Base-by-base conservation (phyloP, 2,113 vertebrate genomes). In the Balaeniceps rex region DNA sequence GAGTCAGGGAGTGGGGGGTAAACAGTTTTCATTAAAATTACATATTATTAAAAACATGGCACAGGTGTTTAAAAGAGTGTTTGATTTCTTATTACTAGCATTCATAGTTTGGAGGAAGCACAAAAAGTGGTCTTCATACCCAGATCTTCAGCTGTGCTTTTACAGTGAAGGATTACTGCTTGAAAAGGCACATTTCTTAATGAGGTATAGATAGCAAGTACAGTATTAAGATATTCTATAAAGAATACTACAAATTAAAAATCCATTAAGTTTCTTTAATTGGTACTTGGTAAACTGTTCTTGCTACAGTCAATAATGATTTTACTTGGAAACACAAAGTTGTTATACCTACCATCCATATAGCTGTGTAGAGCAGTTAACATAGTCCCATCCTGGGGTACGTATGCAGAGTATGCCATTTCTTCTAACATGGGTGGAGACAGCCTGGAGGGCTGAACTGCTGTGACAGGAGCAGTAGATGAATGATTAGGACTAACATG, bases 291-390 rank as follows among this genome's bases (percentile, higher is more conserved):
- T 34, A 76, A 88, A 31, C 58, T 57, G 38, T 36, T 85, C 54
- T 65, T 28, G 29, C 77, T 58, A 19, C 12, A 66, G 47, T 31
- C 46, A 68, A 23, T 19, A 34, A 14, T 2, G 17, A 26, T 34
- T 65, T 65, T 19, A 49, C 28, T 29, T 11, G 64, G 38, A 19
- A 11, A 44, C 6, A 38, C 36, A 18, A 51, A 71, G 26, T 13
- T 28, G 11, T 38, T 71, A 25, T 83, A 98, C 99, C 98, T 98
- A 99, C 99, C 98, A 91, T 99, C 99, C 98, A 99, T 99, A 68
- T 99, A 99, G 96, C 98, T 99, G 96, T 99, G 99, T 17, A 99
- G 98, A 7, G 99, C 98, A 5, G 99, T 98, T 57, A 99, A 87
- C 99, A 99, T 99, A 5, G 99, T 98, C 57, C 99, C 99, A 15